Percentiles rank a stretch among this genome's conserved stretches.
These are phyloP conservation scores for Vidua chalybeata DNA, from an alignment of 2,113 vertebrate species.

Conservation along the genomic window DNA sequence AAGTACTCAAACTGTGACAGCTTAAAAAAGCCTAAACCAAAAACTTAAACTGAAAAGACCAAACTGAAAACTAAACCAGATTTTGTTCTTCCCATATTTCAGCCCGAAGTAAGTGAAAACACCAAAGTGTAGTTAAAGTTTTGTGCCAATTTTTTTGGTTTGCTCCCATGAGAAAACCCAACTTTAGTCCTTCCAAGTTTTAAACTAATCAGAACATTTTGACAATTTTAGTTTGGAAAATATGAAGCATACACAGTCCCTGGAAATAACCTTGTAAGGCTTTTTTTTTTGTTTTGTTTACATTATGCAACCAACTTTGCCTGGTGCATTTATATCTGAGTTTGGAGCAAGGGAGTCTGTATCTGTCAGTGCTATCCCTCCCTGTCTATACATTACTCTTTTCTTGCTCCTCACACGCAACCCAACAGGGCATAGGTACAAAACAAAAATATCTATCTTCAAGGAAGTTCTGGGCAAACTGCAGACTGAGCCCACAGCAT, in stretches of 20 bases:
- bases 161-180: background rate
- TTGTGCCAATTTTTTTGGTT: background rate
- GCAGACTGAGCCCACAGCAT: background rate
- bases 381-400: background rate
- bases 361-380: background rate
- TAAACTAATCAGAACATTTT: background rate
- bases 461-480: background rate
- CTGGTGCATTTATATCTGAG: background rate
- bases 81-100: background rate
- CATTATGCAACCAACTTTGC: background rate
- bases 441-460: background rate
- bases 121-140: background rate
- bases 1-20: background rate
- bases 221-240: conserved; percentile 40
- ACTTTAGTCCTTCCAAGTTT: background rate
- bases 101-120: background rate
- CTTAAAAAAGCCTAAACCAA: background rate
- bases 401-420: background rate
- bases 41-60: background rate
- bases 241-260: background rate
- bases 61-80: background rate
- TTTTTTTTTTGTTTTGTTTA: background rate
- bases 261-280: background rate
- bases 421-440: background rate
- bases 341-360: background rate